Percentiles rank a stretch among this genome's conserved stretches.
Evolutionary conservation across 2,888 invertebrate genomes (phyloP).

Genomic region (Drosophila ezoana): DNA sequence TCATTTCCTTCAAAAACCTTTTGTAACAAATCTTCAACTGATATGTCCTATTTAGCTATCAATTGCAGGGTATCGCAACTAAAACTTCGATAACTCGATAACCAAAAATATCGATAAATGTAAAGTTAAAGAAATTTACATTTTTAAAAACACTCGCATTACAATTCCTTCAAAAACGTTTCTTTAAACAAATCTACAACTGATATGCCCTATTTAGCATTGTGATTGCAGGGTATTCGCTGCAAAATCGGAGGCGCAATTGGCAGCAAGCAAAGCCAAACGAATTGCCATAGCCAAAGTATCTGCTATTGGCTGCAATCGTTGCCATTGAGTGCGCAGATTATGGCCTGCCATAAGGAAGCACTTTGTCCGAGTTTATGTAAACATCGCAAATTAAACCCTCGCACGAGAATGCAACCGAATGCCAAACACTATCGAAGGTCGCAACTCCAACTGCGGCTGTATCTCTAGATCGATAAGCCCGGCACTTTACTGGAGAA

Average conservation of each 20-base stretch:
- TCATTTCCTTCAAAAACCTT: too few relatives aligned
- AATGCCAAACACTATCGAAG: constrained; percentile 31
- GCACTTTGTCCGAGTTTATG: constrained; percentile 65
- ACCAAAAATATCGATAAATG: background rate
- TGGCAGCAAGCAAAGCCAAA: constrained; percentile 2
- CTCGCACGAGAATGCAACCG: constrained; percentile 12
- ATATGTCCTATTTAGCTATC: background rate
- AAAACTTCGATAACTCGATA: background rate
- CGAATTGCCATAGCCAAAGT: constrained; percentile 22
- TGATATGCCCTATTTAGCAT: background rate
- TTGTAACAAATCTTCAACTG: background rate
- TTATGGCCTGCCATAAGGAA: constrained; percentile 70
- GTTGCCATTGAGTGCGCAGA: constrained; percentile 53
- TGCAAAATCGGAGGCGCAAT: constrained; percentile 9
- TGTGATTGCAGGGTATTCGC: constrained; percentile 21
- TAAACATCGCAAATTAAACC: constrained; percentile 61
- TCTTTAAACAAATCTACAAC: too few relatives aligned
- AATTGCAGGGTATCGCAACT: background rate
- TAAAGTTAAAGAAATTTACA: too few relatives aligned
- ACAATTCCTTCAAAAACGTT: too few relatives aligned
- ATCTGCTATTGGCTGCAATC: constrained; percentile 53
- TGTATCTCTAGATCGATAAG: constrained; percentile 33
- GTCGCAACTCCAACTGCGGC: constrained; percentile 14
- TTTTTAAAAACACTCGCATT: too few relatives aligned
- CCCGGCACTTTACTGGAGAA: background rate